Conservation (phyloP, 2,113 vertebrate genomes). For the Bufo gargarizans region DNA sequence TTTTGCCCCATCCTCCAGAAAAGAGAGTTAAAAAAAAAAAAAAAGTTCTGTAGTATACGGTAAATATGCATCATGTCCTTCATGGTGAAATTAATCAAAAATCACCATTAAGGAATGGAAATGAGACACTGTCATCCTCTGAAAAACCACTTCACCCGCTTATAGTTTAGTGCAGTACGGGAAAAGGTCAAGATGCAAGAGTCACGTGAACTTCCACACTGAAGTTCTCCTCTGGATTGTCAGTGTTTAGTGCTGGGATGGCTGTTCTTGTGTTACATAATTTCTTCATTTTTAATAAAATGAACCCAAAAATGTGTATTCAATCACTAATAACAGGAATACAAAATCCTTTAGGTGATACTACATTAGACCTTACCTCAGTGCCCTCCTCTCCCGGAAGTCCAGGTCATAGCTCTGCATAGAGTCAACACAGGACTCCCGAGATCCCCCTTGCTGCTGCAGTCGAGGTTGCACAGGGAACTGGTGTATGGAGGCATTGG, state of each 20-base stretch:
- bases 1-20: no score
- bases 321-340: not conserved
- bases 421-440: constrained; percentile 81
- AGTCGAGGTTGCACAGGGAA: constrained; percentile 78
- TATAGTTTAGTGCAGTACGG: no score
- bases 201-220: not conserved
- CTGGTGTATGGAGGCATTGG: constrained; percentile 92
- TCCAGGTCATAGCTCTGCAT: constrained; percentile 85
- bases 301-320: not conserved
- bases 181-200: not conserved
- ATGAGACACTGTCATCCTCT: not conserved
- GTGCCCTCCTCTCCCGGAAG: constrained; percentile 77
- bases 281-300: not conserved
- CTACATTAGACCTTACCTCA: constrained; percentile 77
- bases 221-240: not conserved
- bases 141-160: no score
- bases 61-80: no score
- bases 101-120: not conserved
- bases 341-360: not conserved
- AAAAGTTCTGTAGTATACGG: no score
- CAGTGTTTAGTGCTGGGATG: not conserved
- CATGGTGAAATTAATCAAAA: no score
- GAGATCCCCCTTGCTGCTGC: constrained; percentile 75
- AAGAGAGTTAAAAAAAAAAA: no score
- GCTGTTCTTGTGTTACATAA: not conserved